Conservation (phyloP, 2,113 vertebrate species). For the Daubentonia madagascariensis region DNA sequence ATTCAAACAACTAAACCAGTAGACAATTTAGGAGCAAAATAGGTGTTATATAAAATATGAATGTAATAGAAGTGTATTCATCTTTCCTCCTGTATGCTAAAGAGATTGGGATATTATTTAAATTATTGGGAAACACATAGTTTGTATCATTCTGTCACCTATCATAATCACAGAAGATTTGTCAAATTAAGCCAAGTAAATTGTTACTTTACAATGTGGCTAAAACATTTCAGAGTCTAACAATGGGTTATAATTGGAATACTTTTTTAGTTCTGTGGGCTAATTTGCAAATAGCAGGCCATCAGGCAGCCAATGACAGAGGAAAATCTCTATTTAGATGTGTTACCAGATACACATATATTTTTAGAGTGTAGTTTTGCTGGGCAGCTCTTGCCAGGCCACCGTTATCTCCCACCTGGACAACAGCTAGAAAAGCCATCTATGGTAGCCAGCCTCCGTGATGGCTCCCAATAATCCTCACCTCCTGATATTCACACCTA, state of each 20-base stretch:
- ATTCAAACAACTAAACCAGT: conserved; percentile 54
- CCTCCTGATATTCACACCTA: neutral
- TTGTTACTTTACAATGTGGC: neutral
- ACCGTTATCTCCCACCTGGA: neutral
- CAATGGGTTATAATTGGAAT: neutral
- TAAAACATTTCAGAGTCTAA: conserved; percentile 1
- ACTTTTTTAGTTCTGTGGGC: neutral
- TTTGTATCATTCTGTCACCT: conserved; percentile 65
- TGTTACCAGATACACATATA: neutral
- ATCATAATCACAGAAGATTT: conserved; percentile 63
- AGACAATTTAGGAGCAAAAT: conserved; percentile 64
- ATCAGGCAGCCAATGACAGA: neutral
- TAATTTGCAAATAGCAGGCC: neutral
- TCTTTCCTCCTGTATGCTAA: conserved; percentile 31
- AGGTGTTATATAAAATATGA: conserved; percentile 68
- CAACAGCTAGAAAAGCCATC: neutral
- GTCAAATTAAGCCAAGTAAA: conserved; percentile 54
- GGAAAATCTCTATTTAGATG: neutral
- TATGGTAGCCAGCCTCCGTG: neutral
- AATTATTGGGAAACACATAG: conserved; percentile 60
- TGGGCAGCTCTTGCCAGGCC: neutral
- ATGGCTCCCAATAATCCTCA: neutral
- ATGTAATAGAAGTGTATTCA: conserved; percentile 45
- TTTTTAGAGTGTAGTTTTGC: conserved; percentile 18
- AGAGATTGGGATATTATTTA: conserved; percentile 48